Conservation (phyloP, 1,140 invertebrate species). For the Protaetia brevitarsis region DNA sequence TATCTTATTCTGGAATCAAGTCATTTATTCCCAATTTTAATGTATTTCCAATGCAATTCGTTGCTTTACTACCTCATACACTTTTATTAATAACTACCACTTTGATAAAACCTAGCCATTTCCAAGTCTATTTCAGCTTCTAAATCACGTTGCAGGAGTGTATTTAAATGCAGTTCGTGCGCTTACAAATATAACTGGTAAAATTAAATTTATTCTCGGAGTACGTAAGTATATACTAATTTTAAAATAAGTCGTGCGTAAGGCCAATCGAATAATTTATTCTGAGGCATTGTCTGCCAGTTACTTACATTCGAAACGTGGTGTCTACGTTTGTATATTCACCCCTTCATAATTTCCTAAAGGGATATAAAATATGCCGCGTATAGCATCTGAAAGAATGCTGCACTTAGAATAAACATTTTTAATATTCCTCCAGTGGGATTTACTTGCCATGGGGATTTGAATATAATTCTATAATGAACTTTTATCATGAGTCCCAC, state of each 20-base stretch:
- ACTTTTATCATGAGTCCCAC: neutral
- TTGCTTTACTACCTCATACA: too few relatives aligned
- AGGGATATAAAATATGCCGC: neutral
- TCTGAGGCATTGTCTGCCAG: neutral
- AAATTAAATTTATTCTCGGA: neutral
- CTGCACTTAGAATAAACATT: constrained; percentile 8
- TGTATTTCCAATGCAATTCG: too few relatives aligned
- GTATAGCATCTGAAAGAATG: neutral
- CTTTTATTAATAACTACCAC: too few relatives aligned
- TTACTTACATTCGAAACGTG: neutral
- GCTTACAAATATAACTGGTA: neutral
- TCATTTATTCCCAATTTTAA: too few relatives aligned
- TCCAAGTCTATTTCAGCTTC: too few relatives aligned
- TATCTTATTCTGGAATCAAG: too few relatives aligned
- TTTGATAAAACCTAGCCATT: too few relatives aligned
- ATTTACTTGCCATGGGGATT: constrained; percentile 1
- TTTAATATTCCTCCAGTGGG: neutral
- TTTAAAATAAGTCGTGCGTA: neutral
- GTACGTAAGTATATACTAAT: neutral
- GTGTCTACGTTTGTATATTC: too few relatives aligned
- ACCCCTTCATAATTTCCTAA: neutral
- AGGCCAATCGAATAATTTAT: neutral
- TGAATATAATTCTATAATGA: neutral
- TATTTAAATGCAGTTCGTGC: neutral
- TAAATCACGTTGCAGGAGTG: too few relatives aligned